These are phyloP conservation scores for Rana temporaria DNA, from an alignment of 2,113 vertebrate species.

Conservation along the genomic window DNA sequence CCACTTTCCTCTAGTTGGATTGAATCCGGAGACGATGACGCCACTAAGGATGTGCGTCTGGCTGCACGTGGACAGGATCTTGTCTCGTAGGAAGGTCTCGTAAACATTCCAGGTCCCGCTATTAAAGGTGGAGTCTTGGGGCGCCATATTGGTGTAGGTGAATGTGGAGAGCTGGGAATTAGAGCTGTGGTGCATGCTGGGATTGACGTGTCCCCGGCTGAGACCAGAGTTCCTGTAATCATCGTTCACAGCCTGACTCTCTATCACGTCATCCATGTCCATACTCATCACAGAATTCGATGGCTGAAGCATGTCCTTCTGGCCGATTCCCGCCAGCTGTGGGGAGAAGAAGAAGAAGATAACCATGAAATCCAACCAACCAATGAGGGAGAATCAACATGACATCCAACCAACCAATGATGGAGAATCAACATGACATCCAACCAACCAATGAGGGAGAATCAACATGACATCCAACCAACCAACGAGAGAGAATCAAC, in stretches of 20 bases:
- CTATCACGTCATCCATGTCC: background rate
- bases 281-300: background rate
- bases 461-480: too few relatives aligned
- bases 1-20: slow-evolving; percentile 32
- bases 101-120: slow-evolving; percentile 46
- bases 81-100: slow-evolving; percentile 27
- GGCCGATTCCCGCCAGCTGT: slow-evolving; percentile 7
- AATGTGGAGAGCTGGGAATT: slow-evolving; percentile 46
- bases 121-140: slow-evolving; percentile 32
- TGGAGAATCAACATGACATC: too few relatives aligned
- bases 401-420: too few relatives aligned
- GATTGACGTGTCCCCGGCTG: slow-evolving; percentile 38
- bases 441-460: too few relatives aligned
- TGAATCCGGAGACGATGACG: slow-evolving; percentile 36
- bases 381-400: too few relatives aligned
- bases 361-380: background rate
- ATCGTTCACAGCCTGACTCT: slow-evolving; percentile 42
- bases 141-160: slow-evolving; percentile 53
- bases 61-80: slow-evolving; percentile 18
- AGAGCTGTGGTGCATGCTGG: slow-evolving; percentile 43
- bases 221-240: slow-evolving; percentile 43
- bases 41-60: slow-evolving; percentile 33
- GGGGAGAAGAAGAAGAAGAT: background rate
- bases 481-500: too few relatives aligned
- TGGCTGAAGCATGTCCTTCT: slow-evolving; percentile 26